Percentiles rank a stretch among this genome's conserved stretches.
Evolutionary conservation across 2,797 vertebrate species (phyloP).

Genomic region (Sphaeramia orbicularis): DNA sequence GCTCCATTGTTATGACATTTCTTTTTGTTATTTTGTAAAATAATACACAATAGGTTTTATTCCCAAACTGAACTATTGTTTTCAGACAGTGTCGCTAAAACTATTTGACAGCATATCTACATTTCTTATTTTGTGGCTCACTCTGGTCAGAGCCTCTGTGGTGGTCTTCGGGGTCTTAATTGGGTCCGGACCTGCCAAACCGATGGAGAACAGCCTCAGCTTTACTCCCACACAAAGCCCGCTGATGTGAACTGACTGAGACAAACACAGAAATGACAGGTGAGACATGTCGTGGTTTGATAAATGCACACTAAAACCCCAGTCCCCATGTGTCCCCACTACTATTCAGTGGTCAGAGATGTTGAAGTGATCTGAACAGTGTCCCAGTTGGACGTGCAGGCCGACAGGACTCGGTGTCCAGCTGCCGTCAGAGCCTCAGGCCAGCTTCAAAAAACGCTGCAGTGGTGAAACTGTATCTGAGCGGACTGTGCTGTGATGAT

Average conservation of each 20-base stretch:
- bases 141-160: neutral
- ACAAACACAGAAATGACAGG: neutral
- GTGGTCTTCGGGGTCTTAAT: neutral
- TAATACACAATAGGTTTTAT: too few species aligned
- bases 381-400: neutral
- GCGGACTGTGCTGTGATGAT: conserved; percentile 27
- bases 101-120: neutral
- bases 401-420: neutral
- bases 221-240: neutral
- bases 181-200: neutral
- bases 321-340: neutral
- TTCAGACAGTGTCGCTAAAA: too few species aligned
- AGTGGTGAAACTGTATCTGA: conserved; percentile 47
- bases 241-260: neutral
- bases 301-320: neutral
- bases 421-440: neutral
- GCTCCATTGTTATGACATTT: too few species aligned
- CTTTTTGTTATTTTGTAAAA: too few species aligned
- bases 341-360: conserved; percentile 38
- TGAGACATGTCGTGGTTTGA: neutral
- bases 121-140: neutral
- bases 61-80: too few species aligned
- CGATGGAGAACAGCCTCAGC: neutral
- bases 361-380: neutral
- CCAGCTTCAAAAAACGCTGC: conserved; percentile 44